These are phyloP conservation scores for Cheirogaleus medius DNA, from an alignment of 2,113 vertebrate genomes.

Conservation along the genomic window DNA sequence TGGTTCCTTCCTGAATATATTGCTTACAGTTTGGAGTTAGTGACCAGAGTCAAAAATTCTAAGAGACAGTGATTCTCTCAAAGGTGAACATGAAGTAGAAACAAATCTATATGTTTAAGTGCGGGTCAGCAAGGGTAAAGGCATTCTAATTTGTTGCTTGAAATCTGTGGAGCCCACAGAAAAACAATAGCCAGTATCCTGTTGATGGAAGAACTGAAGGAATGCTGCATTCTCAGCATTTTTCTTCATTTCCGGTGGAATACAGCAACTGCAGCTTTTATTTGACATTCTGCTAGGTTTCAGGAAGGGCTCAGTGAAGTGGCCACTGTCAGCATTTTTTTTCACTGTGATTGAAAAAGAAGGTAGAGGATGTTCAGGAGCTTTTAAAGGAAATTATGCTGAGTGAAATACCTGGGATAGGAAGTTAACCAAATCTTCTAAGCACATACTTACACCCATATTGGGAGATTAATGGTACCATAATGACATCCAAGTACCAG, in stretches of 20 bases:
- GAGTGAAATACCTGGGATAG: constrained; percentile 51
- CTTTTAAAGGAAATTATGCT: constrained; percentile 52
- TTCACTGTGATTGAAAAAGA: constrained; percentile 20
- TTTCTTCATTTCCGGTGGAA: constrained; percentile 90
- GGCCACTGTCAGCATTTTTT: constrained; percentile 80
- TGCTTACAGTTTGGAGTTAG: neutral
- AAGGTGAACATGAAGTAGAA: neutral
- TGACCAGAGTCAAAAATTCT: neutral
- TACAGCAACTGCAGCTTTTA: constrained; percentile 79
- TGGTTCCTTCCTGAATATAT: neutral
- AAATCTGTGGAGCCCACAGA: constrained; percentile 52
- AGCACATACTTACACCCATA: neutral
- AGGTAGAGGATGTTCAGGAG: constrained; percentile 51
- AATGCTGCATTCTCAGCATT: constrained; percentile 91
- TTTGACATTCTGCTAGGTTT: constrained; percentile 87
- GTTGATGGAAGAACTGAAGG: constrained; percentile 84
- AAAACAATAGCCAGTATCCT: constrained; percentile 91
- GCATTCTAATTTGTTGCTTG: constrained; percentile 47
- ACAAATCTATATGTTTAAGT: neutral
- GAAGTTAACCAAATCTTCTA: constrained; percentile 54
- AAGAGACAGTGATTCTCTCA: neutral
- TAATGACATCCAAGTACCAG: neutral
- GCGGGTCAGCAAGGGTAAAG: constrained; percentile 25
- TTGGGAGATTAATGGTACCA: neutral
- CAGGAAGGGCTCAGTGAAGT: constrained; percentile 84